Base-by-base conservation (phyloP, 2,113 vertebrate species). In the Plotosus lineatus region DNA sequence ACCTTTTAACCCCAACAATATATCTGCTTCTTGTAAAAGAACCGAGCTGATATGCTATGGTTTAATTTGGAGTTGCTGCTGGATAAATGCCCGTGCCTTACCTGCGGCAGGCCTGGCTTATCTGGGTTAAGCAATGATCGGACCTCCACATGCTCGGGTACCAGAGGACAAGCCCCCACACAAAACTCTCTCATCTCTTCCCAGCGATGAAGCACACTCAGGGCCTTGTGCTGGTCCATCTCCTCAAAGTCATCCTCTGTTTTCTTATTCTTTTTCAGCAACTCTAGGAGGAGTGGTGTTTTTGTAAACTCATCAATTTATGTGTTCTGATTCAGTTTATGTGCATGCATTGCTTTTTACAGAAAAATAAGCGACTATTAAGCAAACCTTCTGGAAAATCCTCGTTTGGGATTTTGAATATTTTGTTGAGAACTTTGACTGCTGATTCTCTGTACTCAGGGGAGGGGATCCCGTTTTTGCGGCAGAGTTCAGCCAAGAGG, bases 371-470 rank as follows among this genome's bases (percentile, higher is more conserved):
- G 44, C 9, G 28, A 26, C 12, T 23, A 63, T 36, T 10, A 61
- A 21, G 40, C 61, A 44, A 92, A 98, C 97, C 96, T 94, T 96
- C 91, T 50, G 94, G 92, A 83, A 94, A 91, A 44, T 92, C 93
- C 0, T 96, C 96, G 17, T 87, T 88, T 10, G 94, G 93, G 63
- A 97, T 90, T 88, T 93, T 97, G 83, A 98, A 98, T 90, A 99
- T 93, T 88, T 95, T 97, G 86, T 94, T 98, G 89, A 93, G 94
- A 77, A 98, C 95, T 91, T 98, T 99, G 82, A 98, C 90, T 82
- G 96, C 95, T 1, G 89, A 90, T 0, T 44, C 55, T 78, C 95
- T 90, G 90, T 96, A 98, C 75, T 98, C 96, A 9, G 96, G 93
- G 38, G 88, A 82, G 0, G 91, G 90, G 76, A 99, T 92, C 0